phyloP scores from a whole-genome alignment of 2,888 invertebrate genomes.

The Drosophila mimetica region DNA sequence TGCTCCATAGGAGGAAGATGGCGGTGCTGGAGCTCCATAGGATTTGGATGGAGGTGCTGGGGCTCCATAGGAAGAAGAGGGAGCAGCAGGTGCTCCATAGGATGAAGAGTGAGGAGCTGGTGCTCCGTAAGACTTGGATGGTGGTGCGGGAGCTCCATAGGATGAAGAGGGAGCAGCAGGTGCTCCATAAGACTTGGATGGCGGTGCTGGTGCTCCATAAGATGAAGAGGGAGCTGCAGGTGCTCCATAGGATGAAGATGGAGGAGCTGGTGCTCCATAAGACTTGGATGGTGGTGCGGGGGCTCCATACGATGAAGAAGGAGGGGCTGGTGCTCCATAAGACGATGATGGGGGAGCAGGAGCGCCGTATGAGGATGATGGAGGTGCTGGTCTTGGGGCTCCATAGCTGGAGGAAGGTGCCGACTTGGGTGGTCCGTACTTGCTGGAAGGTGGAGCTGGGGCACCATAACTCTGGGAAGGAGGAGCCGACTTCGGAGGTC shows the following conservation, averaged over 20 bases:
- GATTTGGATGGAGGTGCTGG: slow-evolving; percentile 17
- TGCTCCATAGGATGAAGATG: slow-evolving; percentile 83
- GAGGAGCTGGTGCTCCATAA: slow-evolving; percentile 83
- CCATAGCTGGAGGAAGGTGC: slow-evolving; percentile 52
- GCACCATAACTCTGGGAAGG: slow-evolving; percentile 84
- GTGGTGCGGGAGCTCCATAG: slow-evolving; percentile 85
- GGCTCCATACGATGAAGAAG: slow-evolving; percentile 66
- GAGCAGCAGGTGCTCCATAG: slow-evolving; percentile 62
- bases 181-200: slow-evolving; percentile 83
- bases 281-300: slow-evolving; percentile 5
- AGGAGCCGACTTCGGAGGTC: slow-evolving; percentile 64
- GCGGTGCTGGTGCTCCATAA: slow-evolving; percentile 62
- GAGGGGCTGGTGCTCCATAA: slow-evolving; percentile 64
- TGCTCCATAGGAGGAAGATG: slow-evolving; percentile 45
- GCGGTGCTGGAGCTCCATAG: slow-evolving; percentile 65
- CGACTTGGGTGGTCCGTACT: slow-evolving; percentile 61
- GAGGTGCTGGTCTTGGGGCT: slow-evolving; percentile 52
- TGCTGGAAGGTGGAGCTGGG: slow-evolving; percentile 67
- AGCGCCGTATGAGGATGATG: slow-evolving; percentile 84
- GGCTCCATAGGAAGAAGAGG: slow-evolving; percentile 59
- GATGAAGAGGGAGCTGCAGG: slow-evolving; percentile 83
- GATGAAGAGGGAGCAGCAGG: slow-evolving; percentile 72
- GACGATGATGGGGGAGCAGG: slow-evolving; percentile 19
- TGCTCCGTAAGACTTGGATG: slow-evolving; percentile 68
- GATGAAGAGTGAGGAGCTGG: slow-evolving; percentile 79